Base-by-base conservation (phyloP, 2,888 invertebrate species). In the Tachystola acroxantha region DNA sequence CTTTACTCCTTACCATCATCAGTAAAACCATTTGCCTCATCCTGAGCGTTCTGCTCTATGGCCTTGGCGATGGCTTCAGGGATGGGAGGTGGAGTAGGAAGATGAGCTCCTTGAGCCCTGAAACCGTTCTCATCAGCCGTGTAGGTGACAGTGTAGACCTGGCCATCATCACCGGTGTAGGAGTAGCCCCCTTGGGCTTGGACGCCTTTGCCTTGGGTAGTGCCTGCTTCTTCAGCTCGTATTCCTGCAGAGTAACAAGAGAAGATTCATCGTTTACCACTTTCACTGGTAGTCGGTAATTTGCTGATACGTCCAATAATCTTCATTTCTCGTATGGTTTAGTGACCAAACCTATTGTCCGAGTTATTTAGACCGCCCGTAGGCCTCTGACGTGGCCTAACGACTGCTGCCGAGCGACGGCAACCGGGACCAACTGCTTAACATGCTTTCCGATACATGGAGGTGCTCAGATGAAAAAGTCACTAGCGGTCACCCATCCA, bases 101-200 rank as follows among this genome's bases (percentile, higher is more conserved):
- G 57, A 49, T 90, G 90, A 0, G 78, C 84, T 0, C 90, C 90
- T 28, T 78, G 66, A 0, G 90, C 78, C 27, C 78, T 73, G 69
- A 89, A 90, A 1, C 90, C 90, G 39, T 89, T 73, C 57, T 90
- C 89, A 44, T 90, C 90, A 35, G 90, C 90, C 0, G 79, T 80
- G 51, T 90, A 90, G 1, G 78, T 78, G 20, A 90, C 72, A 1
- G 88, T 79, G 65, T 89, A 88, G 1, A 75, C 68, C 10, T 84
- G 84, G 0, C 89, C 91, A 46, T 90, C 90, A 2, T 89, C 89
- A 1, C 89, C 88, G 0, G 80, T 88, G 65, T 89, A 90, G 1
- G 89, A 86, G 62, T 81, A 91, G 0, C 73, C 79, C 0, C 91
- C 91, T 33, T 88, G 79, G 0, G 88, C 87, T 26, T 62, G 50